Evolutionary conservation across 2,113 vertebrate genomes (phyloP).

Genomic region (Oreotrochilus melanogaster): DNA sequence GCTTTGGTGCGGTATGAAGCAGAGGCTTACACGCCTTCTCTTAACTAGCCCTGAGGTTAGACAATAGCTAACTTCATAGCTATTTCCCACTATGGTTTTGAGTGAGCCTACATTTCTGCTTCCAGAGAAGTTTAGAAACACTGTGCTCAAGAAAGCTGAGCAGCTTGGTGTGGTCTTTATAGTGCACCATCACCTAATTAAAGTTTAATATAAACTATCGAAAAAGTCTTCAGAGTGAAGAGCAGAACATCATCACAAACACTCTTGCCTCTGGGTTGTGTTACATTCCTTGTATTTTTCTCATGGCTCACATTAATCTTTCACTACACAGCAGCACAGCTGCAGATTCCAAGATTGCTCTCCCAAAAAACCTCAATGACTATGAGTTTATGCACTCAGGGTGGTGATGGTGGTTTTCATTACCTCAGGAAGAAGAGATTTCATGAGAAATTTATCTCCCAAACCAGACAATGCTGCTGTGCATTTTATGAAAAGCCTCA

Average conservation of each 20-base stretch:
- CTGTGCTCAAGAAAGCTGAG: neutral
- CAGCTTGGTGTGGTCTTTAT: neutral
- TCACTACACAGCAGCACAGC: neutral
- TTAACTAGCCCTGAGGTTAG: neutral
- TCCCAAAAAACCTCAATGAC: neutral
- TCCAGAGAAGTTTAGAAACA: neutral
- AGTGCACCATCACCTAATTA: neutral
- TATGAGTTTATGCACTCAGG: neutral
- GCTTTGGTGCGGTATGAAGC: neutral
- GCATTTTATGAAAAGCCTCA: neutral
- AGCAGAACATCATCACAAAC: neutral
- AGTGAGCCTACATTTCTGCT: neutral
- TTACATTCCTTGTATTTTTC: neutral
- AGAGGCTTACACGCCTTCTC: neutral
- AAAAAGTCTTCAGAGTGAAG: neutral
- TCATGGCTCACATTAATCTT: constrained; percentile 6
- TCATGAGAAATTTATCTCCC: neutral
- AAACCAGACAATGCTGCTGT: neutral
- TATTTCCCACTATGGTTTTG: neutral
- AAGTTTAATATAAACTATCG: constrained; percentile 38
- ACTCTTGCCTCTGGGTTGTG: neutral
- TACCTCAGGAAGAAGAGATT: neutral
- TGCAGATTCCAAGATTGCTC: neutral
- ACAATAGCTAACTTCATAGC: neutral
- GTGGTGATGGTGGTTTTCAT: neutral